Percentiles rank a stretch among this genome's conserved stretches.
Evolutionary conservation across 2,113 vertebrate species (phyloP).

Genomic region (Apteryx owenii): DNA sequence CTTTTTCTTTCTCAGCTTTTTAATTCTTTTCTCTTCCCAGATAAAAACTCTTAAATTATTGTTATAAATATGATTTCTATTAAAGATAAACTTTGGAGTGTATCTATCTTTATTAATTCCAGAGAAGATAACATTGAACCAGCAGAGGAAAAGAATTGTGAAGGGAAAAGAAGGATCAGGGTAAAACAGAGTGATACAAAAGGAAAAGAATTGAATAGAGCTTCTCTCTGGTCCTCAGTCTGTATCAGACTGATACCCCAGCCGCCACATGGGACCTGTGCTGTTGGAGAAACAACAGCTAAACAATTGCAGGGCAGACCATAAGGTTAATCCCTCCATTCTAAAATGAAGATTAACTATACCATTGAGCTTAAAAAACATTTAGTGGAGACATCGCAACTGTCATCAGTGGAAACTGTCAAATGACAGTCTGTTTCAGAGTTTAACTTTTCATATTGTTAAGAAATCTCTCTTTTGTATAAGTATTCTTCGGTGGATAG

Average conservation of each 20-base stretch:
- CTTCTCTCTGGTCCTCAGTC: neutral
- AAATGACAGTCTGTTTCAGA: neutral
- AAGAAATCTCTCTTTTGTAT: neutral
- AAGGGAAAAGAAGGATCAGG: neutral
- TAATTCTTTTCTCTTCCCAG: neutral
- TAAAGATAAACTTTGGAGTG: constrained; percentile 6
- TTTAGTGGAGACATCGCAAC: neutral
- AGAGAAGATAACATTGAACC: neutral
- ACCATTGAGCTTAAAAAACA: neutral
- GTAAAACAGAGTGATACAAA: neutral
- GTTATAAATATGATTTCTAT: constrained; percentile 7
- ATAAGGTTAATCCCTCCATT: neutral
- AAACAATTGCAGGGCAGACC: neutral
- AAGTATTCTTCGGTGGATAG: neutral
- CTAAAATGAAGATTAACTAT: neutral
- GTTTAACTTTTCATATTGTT: neutral
- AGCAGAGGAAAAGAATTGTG: neutral
- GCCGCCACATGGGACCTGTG: neutral
- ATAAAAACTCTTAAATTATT: neutral
- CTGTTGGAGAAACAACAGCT: neutral
- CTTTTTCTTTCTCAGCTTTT: neutral
- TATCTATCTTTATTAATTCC: constrained; percentile 13
- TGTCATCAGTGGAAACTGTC: neutral
- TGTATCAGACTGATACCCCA: neutral
- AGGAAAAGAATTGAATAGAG: neutral